Evolutionary conservation across 1,140 invertebrate genomes (phyloP).

Genomic region (Papilio polyxenes): DNA sequence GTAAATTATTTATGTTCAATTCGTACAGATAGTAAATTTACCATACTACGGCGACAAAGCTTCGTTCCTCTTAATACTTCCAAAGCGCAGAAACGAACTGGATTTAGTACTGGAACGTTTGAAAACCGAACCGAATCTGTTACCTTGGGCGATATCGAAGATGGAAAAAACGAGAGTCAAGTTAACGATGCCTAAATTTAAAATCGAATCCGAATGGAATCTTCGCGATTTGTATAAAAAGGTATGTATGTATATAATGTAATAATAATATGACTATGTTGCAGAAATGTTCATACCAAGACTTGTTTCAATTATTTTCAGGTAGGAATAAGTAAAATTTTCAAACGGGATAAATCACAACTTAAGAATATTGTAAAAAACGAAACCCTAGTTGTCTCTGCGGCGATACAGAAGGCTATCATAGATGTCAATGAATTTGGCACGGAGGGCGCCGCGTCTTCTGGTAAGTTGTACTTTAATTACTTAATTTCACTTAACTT

Average conservation of each 20-base stretch:
- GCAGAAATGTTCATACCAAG: not conserved
- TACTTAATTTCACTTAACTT: not conserved
- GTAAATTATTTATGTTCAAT: conserved; percentile 6
- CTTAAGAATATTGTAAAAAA: conserved; percentile 49
- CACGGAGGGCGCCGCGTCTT: conserved; percentile 55
- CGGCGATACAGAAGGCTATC: conserved; percentile 60
- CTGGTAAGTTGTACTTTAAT: conserved; percentile 48
- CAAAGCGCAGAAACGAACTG: conserved; percentile 50
- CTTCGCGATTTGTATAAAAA: conserved; percentile 52
- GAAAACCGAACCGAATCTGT: conserved; percentile 54
- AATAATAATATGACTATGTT: not conserved
- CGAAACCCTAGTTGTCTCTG: conserved; percentile 46
- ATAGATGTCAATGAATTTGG: conserved; percentile 63
- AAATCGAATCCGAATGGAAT: conserved; percentile 54
- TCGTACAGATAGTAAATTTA: conserved; percentile 57
- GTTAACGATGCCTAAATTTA: conserved; percentile 63
- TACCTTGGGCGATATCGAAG: conserved; percentile 48
- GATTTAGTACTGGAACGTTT: conserved; percentile 51
- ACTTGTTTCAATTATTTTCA: conserved; percentile 43
- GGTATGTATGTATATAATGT: conserved; percentile 44
- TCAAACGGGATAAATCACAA: conserved; percentile 44
- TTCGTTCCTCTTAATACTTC: conserved; percentile 59
- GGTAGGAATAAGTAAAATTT: conserved; percentile 58
- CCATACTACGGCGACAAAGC: conserved; percentile 54
- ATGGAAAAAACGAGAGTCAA: conserved; percentile 42